Evolutionary conservation across 35 echinoderm and acorn worm species (phyloP), one percentile per base, ranked within the genome.

Genomic region (Lytechinus pictus): DNA sequence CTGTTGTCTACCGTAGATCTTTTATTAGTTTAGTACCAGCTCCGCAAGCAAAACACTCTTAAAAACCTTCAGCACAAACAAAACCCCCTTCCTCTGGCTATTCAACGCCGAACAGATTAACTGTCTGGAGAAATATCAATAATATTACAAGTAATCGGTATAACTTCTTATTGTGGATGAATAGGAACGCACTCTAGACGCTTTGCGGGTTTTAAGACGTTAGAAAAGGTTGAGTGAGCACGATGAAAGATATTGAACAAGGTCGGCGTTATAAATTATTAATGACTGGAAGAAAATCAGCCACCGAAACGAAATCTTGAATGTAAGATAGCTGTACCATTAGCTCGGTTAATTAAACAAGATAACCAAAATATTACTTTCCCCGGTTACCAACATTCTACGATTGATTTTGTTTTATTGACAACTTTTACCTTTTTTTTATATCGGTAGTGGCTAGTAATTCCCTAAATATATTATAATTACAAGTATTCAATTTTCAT

Each of bases 1-100:
- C 88, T 90, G 52, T 90, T 90, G 88, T 90, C 88, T 21, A 90
- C 10, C 0, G 10, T 54, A 5, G 28, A 54, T 10, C n/a, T 54
- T 90, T 90, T 90, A 90, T 90, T 90, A 90, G 88, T 90, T 90
- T 54, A 90, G 88, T 90, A 90, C 88, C 88, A 90, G 88, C 88
- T 90, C 52, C 88, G 88, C 88, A 90, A 90, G 88, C 88, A 90
- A 90, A 90, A 90, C 88, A 90, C 88, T 90, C 88, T 90, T 90
- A 90, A 90, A 90, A 90, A 90, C 88, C 88, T 90, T 90, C 88
- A 54, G 52, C 88, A 54, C 88, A 90, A 90, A 90, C 88, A 90
- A 90, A 90, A 90, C 28, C 88, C 88, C 88, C 28, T 90, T 54
- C 13, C 88, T 79, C 27, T 10, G 88, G 52, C 88, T 54, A 90